A percentile compares a stretch with the other conserved stretches of the same genome.
Conservation (phyloP, 2,113 vertebrate species). For the Triplophysa dalaica region DNA sequence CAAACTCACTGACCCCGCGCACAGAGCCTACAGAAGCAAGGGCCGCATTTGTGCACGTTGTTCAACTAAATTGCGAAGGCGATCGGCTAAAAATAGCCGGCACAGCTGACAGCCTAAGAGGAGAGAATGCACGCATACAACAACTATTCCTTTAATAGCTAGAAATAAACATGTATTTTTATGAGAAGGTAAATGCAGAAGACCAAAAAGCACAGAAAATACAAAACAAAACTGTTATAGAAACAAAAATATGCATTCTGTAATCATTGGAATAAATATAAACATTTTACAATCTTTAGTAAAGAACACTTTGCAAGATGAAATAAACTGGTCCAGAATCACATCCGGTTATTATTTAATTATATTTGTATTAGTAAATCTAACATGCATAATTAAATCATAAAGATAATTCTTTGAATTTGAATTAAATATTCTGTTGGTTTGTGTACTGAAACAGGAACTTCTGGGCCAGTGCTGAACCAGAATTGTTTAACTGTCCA, state of each 20-base stretch:
- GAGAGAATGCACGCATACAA: conserved; percentile 52
- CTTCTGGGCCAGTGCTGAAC: no score
- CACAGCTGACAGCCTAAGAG: conserved; percentile 64
- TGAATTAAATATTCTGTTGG: no score
- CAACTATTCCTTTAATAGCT: conserved; percentile 42
- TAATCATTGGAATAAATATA: no score
- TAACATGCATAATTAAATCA: no score
- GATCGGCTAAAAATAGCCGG: conserved; percentile 65
- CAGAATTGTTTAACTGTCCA: no score
- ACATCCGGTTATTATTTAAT: no score
- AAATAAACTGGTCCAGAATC: no score
- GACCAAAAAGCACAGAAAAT: background rate
- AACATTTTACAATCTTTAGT: no score
- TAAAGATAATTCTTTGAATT: no score
- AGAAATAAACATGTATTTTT: conserved; percentile 26
- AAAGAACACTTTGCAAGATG: no score
- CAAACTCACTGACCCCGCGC: conserved; percentile 46
- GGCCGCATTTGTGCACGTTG: conserved; percentile 58
- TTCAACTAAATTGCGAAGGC: conserved; percentile 63
- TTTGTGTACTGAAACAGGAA: no score
- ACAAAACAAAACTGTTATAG: background rate
- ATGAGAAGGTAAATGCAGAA: background rate
- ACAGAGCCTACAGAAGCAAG: conserved; percentile 48
- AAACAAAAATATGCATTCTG: background rate
- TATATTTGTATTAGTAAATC: no score